Evolutionary conservation across 2,113 vertebrate genomes (phyloP).

Genomic region (Myrmecobius fasciatus): DNA sequence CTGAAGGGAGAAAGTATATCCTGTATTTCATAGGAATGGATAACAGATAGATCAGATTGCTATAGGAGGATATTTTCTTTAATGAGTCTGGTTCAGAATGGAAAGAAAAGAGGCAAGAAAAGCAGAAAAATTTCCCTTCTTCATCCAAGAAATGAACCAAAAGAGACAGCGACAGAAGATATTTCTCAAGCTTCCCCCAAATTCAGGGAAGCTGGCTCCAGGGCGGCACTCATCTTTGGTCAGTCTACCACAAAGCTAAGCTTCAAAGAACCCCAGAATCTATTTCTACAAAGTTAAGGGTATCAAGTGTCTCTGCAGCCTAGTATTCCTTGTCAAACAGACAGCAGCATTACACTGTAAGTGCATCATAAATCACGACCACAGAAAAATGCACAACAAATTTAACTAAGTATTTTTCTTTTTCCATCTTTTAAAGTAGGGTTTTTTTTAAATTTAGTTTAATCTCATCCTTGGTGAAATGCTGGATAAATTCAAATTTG

Average conservation of each 20-base stretch:
- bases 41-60: conserved; percentile 57
- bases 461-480: background rate
- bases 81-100: conserved; percentile 28
- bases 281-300: conserved; percentile 45
- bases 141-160: conserved; percentile 42
- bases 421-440: conserved; percentile 43
- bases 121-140: conserved; percentile 29
- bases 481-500: conserved; percentile 29
- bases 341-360: conserved; percentile 6
- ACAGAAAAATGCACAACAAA: conserved; percentile 16
- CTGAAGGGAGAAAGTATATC: conserved; percentile 49
- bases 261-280: conserved; percentile 11
- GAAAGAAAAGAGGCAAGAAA: background rate
- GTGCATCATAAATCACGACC: background rate
- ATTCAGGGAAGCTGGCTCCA: background rate
- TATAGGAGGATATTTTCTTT: conserved; percentile 42
- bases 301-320: conserved; percentile 18
- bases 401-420: conserved; percentile 13
- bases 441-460: background rate
- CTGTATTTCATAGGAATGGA: conserved; percentile 39
- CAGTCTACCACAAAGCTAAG: conserved; percentile 27
- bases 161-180: background rate
- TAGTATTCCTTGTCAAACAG: background rate
- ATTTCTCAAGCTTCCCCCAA: background rate
- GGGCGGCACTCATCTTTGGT: background rate